Percentiles rank a stretch among this genome's conserved stretches.
These are phyloP conservation scores for Resseliella maxima DNA, from an alignment of 2,888 invertebrate species.

Conservation along the genomic window DNA sequence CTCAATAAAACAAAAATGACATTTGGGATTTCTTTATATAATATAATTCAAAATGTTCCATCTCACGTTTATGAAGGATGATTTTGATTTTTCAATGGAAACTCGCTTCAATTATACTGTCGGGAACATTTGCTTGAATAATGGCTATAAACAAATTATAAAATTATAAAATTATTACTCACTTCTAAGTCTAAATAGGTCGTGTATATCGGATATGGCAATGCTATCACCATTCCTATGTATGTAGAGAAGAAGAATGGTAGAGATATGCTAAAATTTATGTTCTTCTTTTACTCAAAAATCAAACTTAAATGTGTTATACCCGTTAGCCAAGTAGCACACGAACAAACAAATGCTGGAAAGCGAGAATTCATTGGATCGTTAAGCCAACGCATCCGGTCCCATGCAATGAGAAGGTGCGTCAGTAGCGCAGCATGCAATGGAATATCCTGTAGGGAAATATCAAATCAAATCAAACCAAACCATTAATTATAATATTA, in stretches of 20 bases:
- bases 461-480: no score
- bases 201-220: conserved; percentile 80
- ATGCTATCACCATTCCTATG: conserved; percentile 76
- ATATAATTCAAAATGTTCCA: neutral
- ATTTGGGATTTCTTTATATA: neutral
- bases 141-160: neutral
- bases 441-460: conserved; percentile 79
- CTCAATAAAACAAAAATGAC: neutral
- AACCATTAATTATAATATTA: conserved; percentile 60
- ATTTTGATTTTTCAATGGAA: neutral
- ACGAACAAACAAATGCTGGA: conserved; percentile 75
- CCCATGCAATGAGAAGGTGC: conserved; percentile 75
- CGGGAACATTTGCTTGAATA: conserved; percentile 1
- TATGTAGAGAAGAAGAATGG: no score
- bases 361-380: conserved; percentile 74
- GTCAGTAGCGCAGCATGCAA: conserved; percentile 78
- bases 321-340: conserved; percentile 76
- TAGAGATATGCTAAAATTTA: no score
- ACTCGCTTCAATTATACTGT: neutral
- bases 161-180: conserved; percentile 67
- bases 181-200: conserved; percentile 78
- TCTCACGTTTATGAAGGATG: neutral
- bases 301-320: no score
- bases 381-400: conserved; percentile 74
- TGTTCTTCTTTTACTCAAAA: no score